Base-by-base conservation (phyloP, 92 coral and sea anemone genomes). In the Diadumene lineata region DNA sequence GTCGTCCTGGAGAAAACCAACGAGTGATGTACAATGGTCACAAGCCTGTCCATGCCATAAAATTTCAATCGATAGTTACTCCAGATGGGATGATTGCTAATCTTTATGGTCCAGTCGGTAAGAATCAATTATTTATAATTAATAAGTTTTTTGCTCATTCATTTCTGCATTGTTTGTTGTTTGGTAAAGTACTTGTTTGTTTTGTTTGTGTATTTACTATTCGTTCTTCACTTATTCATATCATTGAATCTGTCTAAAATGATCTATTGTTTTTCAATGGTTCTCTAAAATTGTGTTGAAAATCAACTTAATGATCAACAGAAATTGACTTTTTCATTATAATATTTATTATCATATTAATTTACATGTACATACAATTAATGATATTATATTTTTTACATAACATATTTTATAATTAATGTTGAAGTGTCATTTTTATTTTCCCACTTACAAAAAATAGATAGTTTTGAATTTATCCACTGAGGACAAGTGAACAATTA, bases 161-260 rank as follows among this genome's bases (percentile, higher is more conserved):
- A 24, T 29, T 17, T 43, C 73, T n/a, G 76, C 65, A 31, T 53
- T 78, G 31, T 32, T 10, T 33, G 70, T 82, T 33, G 55, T 67
- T 15, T 43, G 69, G 19, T 76, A 69, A 38, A 60, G 65, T 83
- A 46, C 88, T 68, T 23, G 79, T 77, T 27, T 25, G 53, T 24
- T 83, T 78, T 67, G 55, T 70, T 32, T 83, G 88, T 55, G 57
- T 22, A 17, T n/a, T n/a, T n/a, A n/a, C n/a, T n/a, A n/a, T n/a
- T n/a, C n/a, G n/a, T n/a, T n/a, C n/a, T n/a, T n/a, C n/a, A n/a
- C n/a, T n/a, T n/a, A n/a, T n/a, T n/a, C n/a, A n/a, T 77, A 85
- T 85, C 81, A 78, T 43, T 78, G 77, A 27, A 85, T 79, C 17
- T 66, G 84, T 56, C 73, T 78, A 17, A 73, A 77, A 34, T 81